phyloP scores from a whole-genome alignment of 1,140 invertebrate species.

The Drosophila pruinosa region DNA sequence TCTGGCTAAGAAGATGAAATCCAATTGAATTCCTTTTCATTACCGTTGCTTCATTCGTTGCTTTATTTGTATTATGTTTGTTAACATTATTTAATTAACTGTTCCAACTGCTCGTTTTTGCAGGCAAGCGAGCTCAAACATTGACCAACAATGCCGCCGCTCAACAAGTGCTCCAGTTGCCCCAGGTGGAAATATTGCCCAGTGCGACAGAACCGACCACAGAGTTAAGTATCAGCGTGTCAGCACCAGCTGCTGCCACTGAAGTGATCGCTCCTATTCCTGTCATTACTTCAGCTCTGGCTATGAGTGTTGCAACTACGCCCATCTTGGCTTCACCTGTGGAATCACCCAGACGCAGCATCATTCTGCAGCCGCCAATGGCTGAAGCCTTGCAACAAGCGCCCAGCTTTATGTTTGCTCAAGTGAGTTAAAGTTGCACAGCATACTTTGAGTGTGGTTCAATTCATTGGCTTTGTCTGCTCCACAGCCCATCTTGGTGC shows the following conservation, averaged over 20 bases:
- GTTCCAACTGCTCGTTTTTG: conserved; percentile 33
- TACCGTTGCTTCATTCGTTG: neutral
- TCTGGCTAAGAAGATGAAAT: conserved; percentile 41
- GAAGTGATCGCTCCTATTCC: neutral
- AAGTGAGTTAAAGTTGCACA: conserved; percentile 23
- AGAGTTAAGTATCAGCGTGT: conserved; percentile 15
- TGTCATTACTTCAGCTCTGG: neutral
- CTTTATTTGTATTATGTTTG: conserved; percentile 2
- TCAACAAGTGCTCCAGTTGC: conserved; percentile 42
- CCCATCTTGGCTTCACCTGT: conserved; percentile 48
- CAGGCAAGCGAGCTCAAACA: conserved; percentile 71
- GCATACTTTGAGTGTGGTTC: neutral
- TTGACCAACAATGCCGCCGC: conserved; percentile 46
- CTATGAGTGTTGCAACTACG: conserved; percentile 7
- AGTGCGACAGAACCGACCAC: conserved; percentile 15
- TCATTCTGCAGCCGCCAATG: conserved; percentile 84
- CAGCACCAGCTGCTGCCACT: neutral
- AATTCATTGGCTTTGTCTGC: neutral
- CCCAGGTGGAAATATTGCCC: conserved; percentile 46
- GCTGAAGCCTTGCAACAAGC: conserved; percentile 79
- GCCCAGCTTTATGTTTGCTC: conserved; percentile 61
- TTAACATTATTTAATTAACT: neutral
- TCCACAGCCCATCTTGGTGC: conserved; percentile 49
- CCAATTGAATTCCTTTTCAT: conserved; percentile 18
- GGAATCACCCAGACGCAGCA: conserved; percentile 82